Base-by-base conservation (phyloP, 2,888 invertebrate species). In the Empis livida region DNA sequence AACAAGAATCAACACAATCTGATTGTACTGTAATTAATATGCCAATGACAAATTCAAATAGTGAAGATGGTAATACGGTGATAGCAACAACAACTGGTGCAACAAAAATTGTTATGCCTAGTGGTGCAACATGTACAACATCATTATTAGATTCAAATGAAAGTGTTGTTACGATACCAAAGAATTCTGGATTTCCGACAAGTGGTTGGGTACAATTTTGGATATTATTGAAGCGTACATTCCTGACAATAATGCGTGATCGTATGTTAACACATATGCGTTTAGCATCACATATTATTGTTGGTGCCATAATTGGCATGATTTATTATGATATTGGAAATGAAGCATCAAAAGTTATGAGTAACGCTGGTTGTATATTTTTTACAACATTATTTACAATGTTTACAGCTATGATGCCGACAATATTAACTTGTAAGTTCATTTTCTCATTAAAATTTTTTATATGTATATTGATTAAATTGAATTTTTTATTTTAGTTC, bases 351-450 rank as follows among this genome's bases (percentile, higher is more conserved):
- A 92, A 94, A 71, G 91, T 91, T 20, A 87, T 84, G 77, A 94
- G 92, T 70, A 96, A 96, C 62, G 86, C 92, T 20, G 94, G 94
- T 41, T 94, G 91, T 70, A 80, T 96, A 57, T 96, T 96, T 74
- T 95, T 96, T 72, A 92, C 91, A 55, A 85, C 92, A 56, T 81
- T 96, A 71, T 96, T 96, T 70, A 85, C 94, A 56, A 94, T 94
- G 84, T 96, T 95, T 68, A 92, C 94, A 45, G 92, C 95, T 44
- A 90, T 96, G 85, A 96, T 96, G 95, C 94, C 95, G 54, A 96
- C 95, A 44, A 93, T 96, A 61, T 78, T 95, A 59, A 95, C 96
- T 63, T 96, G 95, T 95, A 73, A 87, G 90, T 80, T n/a, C 10
- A 16, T 17, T 16, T 38, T 46, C n/a, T n/a, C n/a, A n/a, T n/a